Base-by-base conservation (phyloP, 2,113 vertebrate genomes). In the Phoxinus phoxinus region DNA sequence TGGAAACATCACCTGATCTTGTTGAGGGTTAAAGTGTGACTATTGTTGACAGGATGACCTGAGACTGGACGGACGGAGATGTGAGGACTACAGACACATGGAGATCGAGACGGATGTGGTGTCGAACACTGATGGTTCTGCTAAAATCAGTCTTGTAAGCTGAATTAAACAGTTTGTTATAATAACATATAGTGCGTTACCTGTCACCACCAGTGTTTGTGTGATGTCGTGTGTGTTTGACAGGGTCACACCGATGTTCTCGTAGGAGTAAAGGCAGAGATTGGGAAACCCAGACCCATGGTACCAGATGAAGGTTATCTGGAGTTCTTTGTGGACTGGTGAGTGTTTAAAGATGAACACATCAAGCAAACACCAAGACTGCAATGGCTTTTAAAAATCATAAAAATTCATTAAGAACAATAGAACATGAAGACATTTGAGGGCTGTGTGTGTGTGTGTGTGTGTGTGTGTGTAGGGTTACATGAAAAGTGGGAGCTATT, bases 261-360 rank as follows among this genome's bases (percentile, higher is more conserved):
- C 44, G 97, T 99, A 13, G 98, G 98, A 41, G 91, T 99, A 84
- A 99, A 99, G 89, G 97, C 97, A 77, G 98, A 99, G 92, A 97
- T 99, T 91, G 97, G 97, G 65, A 96, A 93, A n/a, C 98, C 98
- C 0, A 96, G 92, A 89, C 94, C 97, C 61, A 92, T 95, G 89
- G 94, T 94, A 4, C 96, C 97, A 80, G 84, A 95, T 3, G 96
- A 99, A 95, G 97, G 97, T 7, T 99, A 95, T 90, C 58, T 99
- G 93, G 98, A 99, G 90, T 99, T 99, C 90, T 99, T 97, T 84
- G 98, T 98, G 25, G 98, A 99, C 90, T 99, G 98, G 98, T 99
- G 88, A 92, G 97, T 95, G 82, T 81, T 13, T 35, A 27, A 44
- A 71, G 1, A 51, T 41, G 41, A 41, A 41, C 41, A 41, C 41